These are phyloP conservation scores for Rugalucina vietnamica DNA, from an alignment of 2,888 invertebrate species.

Conservation along the genomic window DNA sequence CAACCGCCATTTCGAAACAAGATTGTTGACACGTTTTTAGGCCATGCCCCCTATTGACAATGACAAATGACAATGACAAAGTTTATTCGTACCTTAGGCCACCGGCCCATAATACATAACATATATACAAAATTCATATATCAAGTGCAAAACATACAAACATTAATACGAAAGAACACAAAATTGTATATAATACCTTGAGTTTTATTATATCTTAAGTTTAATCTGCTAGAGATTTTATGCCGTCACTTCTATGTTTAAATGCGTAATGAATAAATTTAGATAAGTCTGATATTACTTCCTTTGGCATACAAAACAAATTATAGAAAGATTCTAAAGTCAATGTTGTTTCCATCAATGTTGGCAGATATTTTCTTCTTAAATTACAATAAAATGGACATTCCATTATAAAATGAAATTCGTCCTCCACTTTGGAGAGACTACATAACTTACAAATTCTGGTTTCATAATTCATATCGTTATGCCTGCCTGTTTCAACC, in stretches of 20 bases:
- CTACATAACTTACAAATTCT: background rate
- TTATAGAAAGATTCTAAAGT: background rate
- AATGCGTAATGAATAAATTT: background rate
- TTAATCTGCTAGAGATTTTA: background rate
- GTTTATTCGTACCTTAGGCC: background rate
- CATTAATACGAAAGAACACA: too few relatives aligned
- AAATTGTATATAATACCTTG: background rate
- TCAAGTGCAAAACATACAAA: background rate
- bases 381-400: background rate
- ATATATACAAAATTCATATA: background rate
- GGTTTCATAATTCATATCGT: background rate
- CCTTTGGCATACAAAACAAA: background rate
- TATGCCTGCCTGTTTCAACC: background rate
- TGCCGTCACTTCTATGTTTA: background rate
- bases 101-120: constrained; percentile 1
- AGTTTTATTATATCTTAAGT: background rate
- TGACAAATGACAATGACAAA: constrained; percentile 10
- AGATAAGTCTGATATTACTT: background rate
- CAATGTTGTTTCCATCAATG: background rate
- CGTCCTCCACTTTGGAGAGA: background rate
- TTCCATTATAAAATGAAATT: background rate
- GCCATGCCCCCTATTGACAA: too few relatives aligned
- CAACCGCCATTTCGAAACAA: too few relatives aligned
- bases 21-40: too few relatives aligned
- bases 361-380: background rate